These are phyloP conservation scores for Coryphaenoides rupestris DNA, from an alignment of 2,113 vertebrate genomes.

Conservation along the genomic window DNA sequence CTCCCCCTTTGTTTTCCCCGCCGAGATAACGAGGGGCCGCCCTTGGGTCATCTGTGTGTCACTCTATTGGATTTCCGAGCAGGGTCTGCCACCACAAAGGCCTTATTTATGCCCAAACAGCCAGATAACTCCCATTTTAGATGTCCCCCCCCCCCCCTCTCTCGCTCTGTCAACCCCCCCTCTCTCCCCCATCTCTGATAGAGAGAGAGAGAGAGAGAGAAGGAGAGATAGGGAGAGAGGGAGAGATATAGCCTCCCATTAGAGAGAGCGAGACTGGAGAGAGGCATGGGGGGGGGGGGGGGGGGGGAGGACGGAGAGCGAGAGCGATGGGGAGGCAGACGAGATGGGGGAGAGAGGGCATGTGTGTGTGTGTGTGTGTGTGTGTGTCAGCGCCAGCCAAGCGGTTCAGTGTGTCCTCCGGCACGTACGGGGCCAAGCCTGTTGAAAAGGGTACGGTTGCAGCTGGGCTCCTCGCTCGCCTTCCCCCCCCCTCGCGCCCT, in stretches of 20 bases:
- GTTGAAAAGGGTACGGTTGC: slow-evolving; percentile 30
- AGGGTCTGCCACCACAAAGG: background rate
- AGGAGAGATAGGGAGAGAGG: background rate
- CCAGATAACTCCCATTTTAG: background rate
- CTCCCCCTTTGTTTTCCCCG: slow-evolving; percentile 7
- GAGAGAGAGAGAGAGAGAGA: background rate
- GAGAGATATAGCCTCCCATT: no score
- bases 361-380: background rate
- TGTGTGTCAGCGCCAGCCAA: background rate
- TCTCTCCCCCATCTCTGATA: slow-evolving; percentile 1
- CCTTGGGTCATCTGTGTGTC: slow-evolving; percentile 20
- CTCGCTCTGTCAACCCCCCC: background rate
- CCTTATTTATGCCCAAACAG: slow-evolving; percentile 11
- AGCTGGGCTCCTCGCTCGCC: slow-evolving; percentile 14
- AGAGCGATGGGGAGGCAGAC: no score
- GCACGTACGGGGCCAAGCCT: slow-evolving; percentile 3
- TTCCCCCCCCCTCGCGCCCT: slow-evolving; percentile 4
- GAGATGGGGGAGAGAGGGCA: no score
- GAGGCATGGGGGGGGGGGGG: no score
- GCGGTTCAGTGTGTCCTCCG: background rate
- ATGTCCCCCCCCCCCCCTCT: background rate
- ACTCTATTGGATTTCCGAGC: slow-evolving; percentile 21
- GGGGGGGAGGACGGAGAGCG: no score
- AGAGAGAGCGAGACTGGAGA: no score
- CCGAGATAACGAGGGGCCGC: slow-evolving; percentile 12